Evolutionary conservation across 2,888 invertebrate genomes (phyloP).

Genomic region (Dione juno): DNA sequence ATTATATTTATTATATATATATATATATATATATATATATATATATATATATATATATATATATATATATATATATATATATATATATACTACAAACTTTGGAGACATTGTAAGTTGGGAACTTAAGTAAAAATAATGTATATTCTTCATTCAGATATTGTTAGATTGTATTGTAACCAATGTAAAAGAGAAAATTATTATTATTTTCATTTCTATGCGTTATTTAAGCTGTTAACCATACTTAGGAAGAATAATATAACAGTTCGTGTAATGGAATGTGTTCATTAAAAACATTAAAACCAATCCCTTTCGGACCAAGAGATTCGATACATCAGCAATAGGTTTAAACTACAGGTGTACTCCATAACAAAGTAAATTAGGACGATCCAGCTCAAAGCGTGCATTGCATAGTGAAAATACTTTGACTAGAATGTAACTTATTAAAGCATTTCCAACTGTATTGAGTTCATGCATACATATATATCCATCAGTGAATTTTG

Average conservation of each 20-base stretch:
- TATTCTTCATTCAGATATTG: no score
- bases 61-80: no score
- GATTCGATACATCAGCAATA: background rate
- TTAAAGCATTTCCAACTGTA: slow-evolving; percentile 2
- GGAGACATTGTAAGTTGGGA: no score
- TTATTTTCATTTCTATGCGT: no score
- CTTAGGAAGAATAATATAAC: background rate
- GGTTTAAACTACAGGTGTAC: background rate
- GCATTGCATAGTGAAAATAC: slow-evolving; percentile 9
- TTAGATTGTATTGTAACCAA: no score
- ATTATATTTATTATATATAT: background rate
- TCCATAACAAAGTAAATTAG: background rate
- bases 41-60: no score
- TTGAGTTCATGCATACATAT: background rate
- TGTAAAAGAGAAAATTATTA: no score
- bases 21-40: background rate
- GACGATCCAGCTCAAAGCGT: background rate
- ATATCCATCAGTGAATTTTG: background rate
- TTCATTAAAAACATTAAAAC: no score
- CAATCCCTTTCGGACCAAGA: no score
- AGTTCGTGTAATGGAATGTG: background rate
- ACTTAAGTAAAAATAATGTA: no score
- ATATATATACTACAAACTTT: no score
- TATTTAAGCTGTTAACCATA: background rate
- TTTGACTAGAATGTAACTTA: slow-evolving; percentile 12